A percentile compares a stretch with the other conserved stretches of the same genome.
Conservation (phyloP, 1,140 invertebrate genomes). For the Cardiocondyla obscurior region DNA sequence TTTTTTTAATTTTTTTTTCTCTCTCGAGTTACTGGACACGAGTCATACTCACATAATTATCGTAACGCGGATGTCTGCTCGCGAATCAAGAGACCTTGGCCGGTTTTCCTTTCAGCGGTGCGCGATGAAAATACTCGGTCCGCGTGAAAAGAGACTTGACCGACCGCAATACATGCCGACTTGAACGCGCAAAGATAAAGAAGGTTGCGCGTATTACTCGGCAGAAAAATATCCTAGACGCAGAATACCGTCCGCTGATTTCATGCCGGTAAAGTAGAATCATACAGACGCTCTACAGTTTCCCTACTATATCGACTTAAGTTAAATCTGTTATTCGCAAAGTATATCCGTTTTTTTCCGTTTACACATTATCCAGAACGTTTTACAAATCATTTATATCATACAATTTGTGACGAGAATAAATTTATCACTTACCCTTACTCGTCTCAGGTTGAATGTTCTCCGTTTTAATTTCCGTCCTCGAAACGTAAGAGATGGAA, state of each 20-base stretch:
- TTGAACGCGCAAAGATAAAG: conserved; percentile 2
- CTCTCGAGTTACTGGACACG: conserved; percentile 67
- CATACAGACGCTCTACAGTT: neutral
- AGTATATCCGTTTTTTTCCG: too few species aligned
- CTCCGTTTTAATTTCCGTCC: conserved; percentile 83
- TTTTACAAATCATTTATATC: too few species aligned
- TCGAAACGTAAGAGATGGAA: conserved; percentile 79
- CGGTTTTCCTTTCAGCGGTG: conserved; percentile 80
- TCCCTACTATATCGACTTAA: neutral
- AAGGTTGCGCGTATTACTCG: neutral
- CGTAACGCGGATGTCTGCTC: conserved; percentile 83
- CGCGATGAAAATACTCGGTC: conserved; percentile 34
- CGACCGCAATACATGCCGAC: neutral
- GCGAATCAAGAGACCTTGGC: conserved; percentile 82
- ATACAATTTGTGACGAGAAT: too few species aligned
- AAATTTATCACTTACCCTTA: conserved; percentile 79
- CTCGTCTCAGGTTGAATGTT: conserved; percentile 80
- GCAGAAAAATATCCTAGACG: neutral
- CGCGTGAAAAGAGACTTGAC: neutral
- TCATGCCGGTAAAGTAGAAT: conserved; percentile 48
- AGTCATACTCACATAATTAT: conserved; percentile 79
- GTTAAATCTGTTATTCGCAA: too few species aligned
- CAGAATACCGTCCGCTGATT: neutral
- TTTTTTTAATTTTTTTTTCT: conserved; percentile 79
- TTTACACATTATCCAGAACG: too few species aligned